phyloP scores from a whole-genome alignment of 2,797 vertebrate species.

The Sciurus vulgaris region DNA sequence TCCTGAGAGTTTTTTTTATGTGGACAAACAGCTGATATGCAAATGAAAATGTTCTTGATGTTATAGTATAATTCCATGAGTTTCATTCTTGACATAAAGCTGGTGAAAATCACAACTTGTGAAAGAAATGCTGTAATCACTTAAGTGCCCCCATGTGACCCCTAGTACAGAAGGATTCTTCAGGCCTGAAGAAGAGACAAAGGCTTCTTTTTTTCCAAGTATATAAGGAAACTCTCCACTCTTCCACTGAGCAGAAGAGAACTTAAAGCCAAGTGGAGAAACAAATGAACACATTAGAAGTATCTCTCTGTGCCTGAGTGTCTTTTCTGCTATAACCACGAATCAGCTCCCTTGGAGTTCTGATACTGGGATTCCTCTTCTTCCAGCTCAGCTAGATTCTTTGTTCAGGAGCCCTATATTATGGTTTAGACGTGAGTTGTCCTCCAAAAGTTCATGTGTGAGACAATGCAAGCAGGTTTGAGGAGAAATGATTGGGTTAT shows the following conservation, averaged over 20 bases:
- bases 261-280: neutral
- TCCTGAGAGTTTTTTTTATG: neutral
- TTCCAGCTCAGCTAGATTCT: neutral
- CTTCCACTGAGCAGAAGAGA: neutral
- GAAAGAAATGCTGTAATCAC: neutral
- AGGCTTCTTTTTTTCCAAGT: neutral
- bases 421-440: too few species aligned
- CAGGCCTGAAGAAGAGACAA: neutral
- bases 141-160: neutral
- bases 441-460: too few species aligned
- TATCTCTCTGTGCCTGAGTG: neutral
- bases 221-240: neutral
- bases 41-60: neutral
- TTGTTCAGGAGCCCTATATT: neutral
- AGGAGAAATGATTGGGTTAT: too few species aligned
- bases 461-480: too few species aligned
- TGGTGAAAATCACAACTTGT: neutral
- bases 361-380: neutral
- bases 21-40: neutral
- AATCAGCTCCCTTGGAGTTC: neutral
- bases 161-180: neutral
- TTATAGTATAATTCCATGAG: neutral
- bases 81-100: neutral
- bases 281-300: neutral
- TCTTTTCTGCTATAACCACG: neutral